Conservation (phyloP, 1,140 invertebrate species). For the Drosophila santomea region DNA sequence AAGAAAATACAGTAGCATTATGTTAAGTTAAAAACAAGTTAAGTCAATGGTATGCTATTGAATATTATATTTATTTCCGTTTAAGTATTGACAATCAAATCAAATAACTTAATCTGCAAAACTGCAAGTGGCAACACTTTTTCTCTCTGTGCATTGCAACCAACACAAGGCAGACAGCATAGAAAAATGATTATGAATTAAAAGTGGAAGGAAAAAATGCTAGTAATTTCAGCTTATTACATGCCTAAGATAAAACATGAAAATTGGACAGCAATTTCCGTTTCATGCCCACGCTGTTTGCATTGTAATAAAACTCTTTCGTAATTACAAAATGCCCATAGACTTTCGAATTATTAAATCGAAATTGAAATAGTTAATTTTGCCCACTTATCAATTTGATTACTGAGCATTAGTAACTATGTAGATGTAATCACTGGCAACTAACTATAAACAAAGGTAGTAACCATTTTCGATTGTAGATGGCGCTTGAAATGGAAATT, state of each 20-base stretch:
- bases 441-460: neutral
- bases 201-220: constrained; percentile 12
- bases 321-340: constrained; percentile 8
- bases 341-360: constrained; percentile 7
- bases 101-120: neutral
- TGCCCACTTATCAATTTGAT: neutral
- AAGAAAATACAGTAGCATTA: neutral
- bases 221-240: constrained; percentile 37
- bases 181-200: constrained; percentile 36
- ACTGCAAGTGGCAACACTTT: neutral
- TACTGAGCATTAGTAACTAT: neutral
- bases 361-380: neutral
- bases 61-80: no score
- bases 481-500: neutral
- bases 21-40: neutral
- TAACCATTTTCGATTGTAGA: neutral
- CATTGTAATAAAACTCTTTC: constrained; percentile 11
- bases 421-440: no score
- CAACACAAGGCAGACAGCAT: constrained; percentile 21
- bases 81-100: neutral
- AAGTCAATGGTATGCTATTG: no score
- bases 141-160: constrained; percentile 12
- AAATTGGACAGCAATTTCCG: constrained; percentile 35
- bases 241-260: constrained; percentile 27
- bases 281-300: constrained; percentile 6